Percentiles rank a stretch among this genome's conserved stretches.
Evolutionary conservation across 2,888 invertebrate species (phyloP).

Genomic region (Neria commutata): DNA sequence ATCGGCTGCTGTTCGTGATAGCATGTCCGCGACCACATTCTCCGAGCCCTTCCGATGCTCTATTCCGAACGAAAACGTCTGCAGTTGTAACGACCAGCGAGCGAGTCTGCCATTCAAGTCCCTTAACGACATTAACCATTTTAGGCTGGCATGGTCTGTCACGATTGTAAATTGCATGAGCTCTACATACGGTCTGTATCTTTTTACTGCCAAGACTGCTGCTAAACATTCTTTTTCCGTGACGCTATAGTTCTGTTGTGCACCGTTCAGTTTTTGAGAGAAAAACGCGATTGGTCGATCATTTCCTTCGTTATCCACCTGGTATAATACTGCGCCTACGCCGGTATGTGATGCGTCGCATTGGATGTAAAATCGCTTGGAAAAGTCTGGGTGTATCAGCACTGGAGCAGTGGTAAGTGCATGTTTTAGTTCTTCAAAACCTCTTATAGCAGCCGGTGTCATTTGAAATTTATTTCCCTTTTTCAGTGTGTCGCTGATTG

Average conservation of each 20-base stretch:
- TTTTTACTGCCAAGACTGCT: conserved; percentile 11
- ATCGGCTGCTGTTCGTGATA: conserved; percentile 18
- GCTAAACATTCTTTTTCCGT: conserved; percentile 22
- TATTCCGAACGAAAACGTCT: conserved; percentile 29
- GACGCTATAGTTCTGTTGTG: conserved; percentile 20
- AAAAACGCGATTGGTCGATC: conserved; percentile 21
- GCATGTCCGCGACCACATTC: conserved; percentile 32
- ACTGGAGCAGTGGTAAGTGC: conserved; percentile 15
- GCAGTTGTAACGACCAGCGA: conserved; percentile 31
- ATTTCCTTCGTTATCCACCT: not conserved
- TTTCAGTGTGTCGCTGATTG: conserved; percentile 11
- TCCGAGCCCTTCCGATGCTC: conserved; percentile 39
- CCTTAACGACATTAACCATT: conserved; percentile 4
- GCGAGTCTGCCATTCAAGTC: conserved; percentile 40
- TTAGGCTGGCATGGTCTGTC: conserved; percentile 36
- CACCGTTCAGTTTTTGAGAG: conserved; percentile 21
- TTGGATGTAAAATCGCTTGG: conserved; percentile 13
- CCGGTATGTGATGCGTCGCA: conserved; percentile 26
- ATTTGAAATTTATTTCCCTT: not conserved
- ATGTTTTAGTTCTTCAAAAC: conserved; percentile 15
- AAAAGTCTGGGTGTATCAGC: conserved; percentile 20
- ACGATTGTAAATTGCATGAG: conserved; percentile 18
- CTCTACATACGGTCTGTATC: conserved; percentile 25
- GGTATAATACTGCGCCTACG: conserved; percentile 13
- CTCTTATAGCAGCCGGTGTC: not conserved